Evolutionary conservation across 2,888 invertebrate species (phyloP), one percentile per base, ranked within the genome.

Genomic region (Brassicogethes aeneus): DNA sequence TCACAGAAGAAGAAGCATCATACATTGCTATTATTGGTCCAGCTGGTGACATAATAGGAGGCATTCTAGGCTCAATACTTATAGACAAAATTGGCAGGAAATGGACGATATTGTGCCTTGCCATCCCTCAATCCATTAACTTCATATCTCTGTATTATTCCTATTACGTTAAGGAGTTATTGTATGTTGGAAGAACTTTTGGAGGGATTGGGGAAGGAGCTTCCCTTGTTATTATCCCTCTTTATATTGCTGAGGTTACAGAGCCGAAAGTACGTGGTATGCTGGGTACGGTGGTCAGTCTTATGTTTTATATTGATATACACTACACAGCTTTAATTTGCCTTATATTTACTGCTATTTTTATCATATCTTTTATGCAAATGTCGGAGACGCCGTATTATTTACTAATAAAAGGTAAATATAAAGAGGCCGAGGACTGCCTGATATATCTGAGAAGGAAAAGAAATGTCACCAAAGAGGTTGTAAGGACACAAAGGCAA

Each of bases 361-460:
- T 56, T 37, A 44, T 61, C 16, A 13, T 50, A 2, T 37, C 51
- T 1, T 57, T 63, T 41, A 41, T 38, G 3, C 52, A 51, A 32
- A 60, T 62, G 58, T 62, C 64, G 0, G 63, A 64, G 51, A 59
- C 57, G n/a, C 64, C 64, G 1, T 64, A 64, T 41, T 60, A 56
- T 39, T 48, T 54, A 10, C 31, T 63, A 3, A 57, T 60, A 53
- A 57, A 56, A 40, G 47, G 52, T 2, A 43, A 49, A 31, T 31
- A 15, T 2, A 47, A 51, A 13, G 52, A 53, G 16, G 62, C 62
- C 1, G 46, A 40, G 32, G 39, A 44, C 15, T 45, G 55, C 2
- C 42, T 65, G 17, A 47, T 47, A 39, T 53, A 47, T 34, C 36
- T 65, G 3, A 51, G 61, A 32, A 43, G 52, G 17, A 50, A 46